Base-by-base conservation (phyloP, 1,140 invertebrate species). In the Rhyacophila brunnea region DNA sequence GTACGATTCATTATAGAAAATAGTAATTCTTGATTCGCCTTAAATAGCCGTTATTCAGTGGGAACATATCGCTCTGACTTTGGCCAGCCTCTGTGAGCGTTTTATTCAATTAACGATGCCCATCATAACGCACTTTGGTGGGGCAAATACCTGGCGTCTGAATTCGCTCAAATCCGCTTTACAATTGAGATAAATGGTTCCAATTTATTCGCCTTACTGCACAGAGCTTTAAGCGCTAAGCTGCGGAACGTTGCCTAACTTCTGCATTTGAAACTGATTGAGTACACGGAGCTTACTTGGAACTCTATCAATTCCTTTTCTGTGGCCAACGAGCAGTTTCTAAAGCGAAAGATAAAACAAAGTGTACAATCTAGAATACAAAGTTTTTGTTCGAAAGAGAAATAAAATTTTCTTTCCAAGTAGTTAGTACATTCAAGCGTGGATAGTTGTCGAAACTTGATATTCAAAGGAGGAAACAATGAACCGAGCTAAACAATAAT, bases 211-310 rank as follows among this genome's bases (percentile, higher is more conserved):
- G 47, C 56, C 46, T 50, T 43, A 43, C 23, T 44, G 46, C 46
- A 47, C 47, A 50, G 18, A 45, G 47, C 38, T 43, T 23, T 45
- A 13, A 14, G 38, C 11, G 46, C 56, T 57, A 38, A 36, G 35
- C 54, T 54, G 6, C 42, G 17, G 28, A 43, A 10, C 19, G 36
- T 43, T 23, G 18, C 47, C 47, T 58, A 48, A 58, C 55, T 58
- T 50, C 56, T 58, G 56, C 47, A 58, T 58, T 34, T 49, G 56
- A 58, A 58, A 50, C 46, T 58, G 56, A 58, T 58, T 44, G 47
- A 58, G 56, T 50, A 44, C 47, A 19, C n/a, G 45, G 19, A 47
- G 38, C 45, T 43, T 47, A 47, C 47, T 35, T 10, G 23, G 17
- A 32, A 49, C 47, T 49, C 34, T 42, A 50, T 50, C 38, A 48